Evolutionary conservation across 2,113 vertebrate species (phyloP).

Genomic region (Hippocampus comes): DNA sequence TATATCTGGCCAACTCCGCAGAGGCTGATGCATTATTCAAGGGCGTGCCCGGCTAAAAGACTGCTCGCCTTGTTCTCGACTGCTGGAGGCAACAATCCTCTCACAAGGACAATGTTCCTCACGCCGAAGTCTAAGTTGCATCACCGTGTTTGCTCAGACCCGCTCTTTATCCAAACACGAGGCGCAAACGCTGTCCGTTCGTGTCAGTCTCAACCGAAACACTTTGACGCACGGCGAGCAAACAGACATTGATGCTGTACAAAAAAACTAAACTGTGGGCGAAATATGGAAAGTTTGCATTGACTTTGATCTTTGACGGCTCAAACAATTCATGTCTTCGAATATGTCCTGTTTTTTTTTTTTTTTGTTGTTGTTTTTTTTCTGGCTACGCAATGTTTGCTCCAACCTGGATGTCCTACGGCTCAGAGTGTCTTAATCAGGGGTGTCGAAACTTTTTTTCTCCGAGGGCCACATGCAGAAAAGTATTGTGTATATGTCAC

Average conservation of each 20-base stretch:
- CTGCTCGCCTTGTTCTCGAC: conserved; percentile 45
- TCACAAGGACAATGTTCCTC: conserved; percentile 34
- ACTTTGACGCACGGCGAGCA: not conserved
- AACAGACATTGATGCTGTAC: not conserved
- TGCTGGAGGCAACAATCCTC: conserved; percentile 60
- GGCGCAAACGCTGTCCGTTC: not conserved
- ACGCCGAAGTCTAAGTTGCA: conserved; percentile 16
- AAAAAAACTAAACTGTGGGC: not conserved
- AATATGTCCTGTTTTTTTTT: no score
- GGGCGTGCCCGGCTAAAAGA: conserved; percentile 59
- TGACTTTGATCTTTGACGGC: not conserved
- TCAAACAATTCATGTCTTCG: no score
- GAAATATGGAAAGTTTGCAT: not conserved
- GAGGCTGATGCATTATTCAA: conserved; percentile 69
- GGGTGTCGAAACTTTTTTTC: no score
- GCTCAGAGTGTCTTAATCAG: no score
- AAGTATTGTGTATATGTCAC: no score
- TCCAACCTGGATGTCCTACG: no score
- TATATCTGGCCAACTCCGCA: conserved; percentile 58
- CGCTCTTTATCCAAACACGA: conserved; percentile 8
- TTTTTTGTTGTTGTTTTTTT: no score
- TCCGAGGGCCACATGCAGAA: no score
- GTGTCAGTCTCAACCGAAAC: not conserved
- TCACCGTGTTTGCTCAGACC: conserved; percentile 18
- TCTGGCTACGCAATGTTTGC: no score